Evolutionary conservation across 2,113 vertebrate genomes (phyloP), one percentile per base, ranked within the genome.

Genomic region (Colaptes auratus): DNA sequence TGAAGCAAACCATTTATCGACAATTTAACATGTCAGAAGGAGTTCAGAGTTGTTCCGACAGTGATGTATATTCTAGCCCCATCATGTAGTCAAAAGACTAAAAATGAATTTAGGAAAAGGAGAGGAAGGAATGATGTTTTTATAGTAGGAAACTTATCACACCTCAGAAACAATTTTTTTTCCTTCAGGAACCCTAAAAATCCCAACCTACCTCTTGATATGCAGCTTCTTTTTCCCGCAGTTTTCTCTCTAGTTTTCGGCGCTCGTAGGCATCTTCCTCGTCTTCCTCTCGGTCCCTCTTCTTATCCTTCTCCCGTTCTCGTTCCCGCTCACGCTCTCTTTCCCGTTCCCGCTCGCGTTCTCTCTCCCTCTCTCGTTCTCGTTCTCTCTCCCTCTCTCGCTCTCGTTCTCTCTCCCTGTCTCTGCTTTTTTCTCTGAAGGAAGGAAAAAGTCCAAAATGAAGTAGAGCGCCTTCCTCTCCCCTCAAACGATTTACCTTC

Each of bases 191-290:
- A 36, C 4, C 5, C 52, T 87, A 53, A 72, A 66, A 78, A 30
- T 73, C 21, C 12, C 64, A 86, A 42, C 5, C 58, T 96, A 99
- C 99, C 98, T 99, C 99, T 95, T 99, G 99, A 98, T 99, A 99
- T 10, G 99, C 99, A 78, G 99, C 98, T 96, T 99, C 99, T 93
- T 99, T 99, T 95, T 99, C 99, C 65, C 99, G 81, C 50, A 99
- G 98, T 78, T 99, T 99, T 93, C 99, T 98, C 97, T 99, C 99
- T 63, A 99, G 97, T 94, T 99, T 99, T 75, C 99, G 97, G 23
- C 99, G 98, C 88, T 99, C 99, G 0, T 99, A 99, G 1, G 98
- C 98, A 88, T 99, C 99, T 96, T 99, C 99, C 74, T 99, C 99
- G 95, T 99, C 99, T 58, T 99, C 99, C 78, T 99, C 98, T 65